Conservation (phyloP, 2,888 invertebrate genomes). For the Volucella bombylans region DNA sequence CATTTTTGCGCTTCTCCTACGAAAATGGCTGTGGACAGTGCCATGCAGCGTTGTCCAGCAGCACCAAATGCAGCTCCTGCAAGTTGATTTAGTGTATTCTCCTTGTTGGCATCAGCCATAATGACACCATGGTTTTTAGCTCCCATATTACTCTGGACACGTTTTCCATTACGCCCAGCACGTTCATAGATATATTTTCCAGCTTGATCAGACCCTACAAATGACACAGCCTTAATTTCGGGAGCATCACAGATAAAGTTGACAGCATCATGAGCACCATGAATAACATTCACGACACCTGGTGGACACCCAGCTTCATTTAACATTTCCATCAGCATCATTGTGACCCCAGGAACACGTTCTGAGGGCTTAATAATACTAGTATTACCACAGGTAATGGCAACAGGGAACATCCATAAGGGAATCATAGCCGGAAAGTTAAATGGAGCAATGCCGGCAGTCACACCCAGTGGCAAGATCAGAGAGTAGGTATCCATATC, state of each 20-base stretch:
- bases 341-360: slow-evolving; percentile 97
- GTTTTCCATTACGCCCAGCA: slow-evolving; percentile 94
- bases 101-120: slow-evolving; percentile 98
- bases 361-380: slow-evolving; percentile 98
- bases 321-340: slow-evolving; percentile 96
- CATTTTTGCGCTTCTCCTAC: slow-evolving; percentile 92
- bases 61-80: slow-evolving; percentile 98
- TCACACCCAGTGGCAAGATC: slow-evolving; percentile 93
- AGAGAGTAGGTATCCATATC: slow-evolving; percentile 98
- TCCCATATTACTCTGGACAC: slow-evolving; percentile 99
- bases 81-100: slow-evolving; percentile 95
- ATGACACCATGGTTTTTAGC: slow-evolving; percentile 99
- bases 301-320: slow-evolving; percentile 97
- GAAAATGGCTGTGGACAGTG: slow-evolving; percentile 87
- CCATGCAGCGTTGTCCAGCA: slow-evolving; percentile 99
- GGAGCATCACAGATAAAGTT: slow-evolving; percentile 99
- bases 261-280: slow-evolving; percentile 96
- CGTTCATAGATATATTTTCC: slow-evolving; percentile 97
- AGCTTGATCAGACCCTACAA: slow-evolving; percentile 98
- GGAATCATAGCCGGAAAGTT: slow-evolving; percentile 99
- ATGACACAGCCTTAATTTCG: slow-evolving; percentile 97
- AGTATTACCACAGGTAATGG: slow-evolving; percentile 96
- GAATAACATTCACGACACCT: slow-evolving; percentile 97
- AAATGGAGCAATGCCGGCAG: slow-evolving; percentile 98
- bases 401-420: slow-evolving; percentile 95